A percentile compares a stretch with the other conserved stretches of the same genome.
These are phyloP conservation scores for Drosophila varians DNA, from an alignment of 1,140 invertebrate species.

Conservation along the genomic window DNA sequence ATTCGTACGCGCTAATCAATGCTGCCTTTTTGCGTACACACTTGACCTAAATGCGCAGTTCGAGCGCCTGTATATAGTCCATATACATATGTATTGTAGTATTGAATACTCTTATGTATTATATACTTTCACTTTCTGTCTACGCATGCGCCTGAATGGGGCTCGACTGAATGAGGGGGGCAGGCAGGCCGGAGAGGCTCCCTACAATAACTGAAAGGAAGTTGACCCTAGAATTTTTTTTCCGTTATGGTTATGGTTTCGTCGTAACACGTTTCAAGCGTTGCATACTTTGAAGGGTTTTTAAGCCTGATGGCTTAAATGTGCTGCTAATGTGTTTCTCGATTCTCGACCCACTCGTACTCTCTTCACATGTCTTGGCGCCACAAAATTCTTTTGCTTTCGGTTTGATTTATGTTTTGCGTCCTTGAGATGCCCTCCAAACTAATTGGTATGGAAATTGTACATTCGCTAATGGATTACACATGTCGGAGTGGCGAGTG, in stretches of 20 bases:
- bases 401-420: constrained; percentile 2
- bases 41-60: constrained; percentile 77
- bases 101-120: constrained; percentile 11
- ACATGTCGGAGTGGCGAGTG: constrained; percentile 6
- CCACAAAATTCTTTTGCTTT: constrained; percentile 12
- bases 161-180: background rate
- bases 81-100: background rate
- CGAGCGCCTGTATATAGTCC: constrained; percentile 1
- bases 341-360: background rate
- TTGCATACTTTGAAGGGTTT: constrained; percentile 36
- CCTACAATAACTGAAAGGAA: constrained; percentile 5
- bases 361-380: background rate
- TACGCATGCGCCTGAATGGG: constrained; percentile 50
- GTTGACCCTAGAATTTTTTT: constrained; percentile 6
- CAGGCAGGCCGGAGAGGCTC: background rate
- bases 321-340: background rate
- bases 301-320: background rate
- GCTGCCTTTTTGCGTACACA: constrained; percentile 48
- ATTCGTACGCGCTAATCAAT: constrained; percentile 37
- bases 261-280: constrained; percentile 18
- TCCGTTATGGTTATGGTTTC: background rate
- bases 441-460: constrained; percentile 8
- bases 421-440: constrained; percentile 31
- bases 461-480: constrained; percentile 24
- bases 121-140: constrained; percentile 67